These are phyloP conservation scores for Metallyticus violacea DNA, from an alignment of 2,888 invertebrate species.

Conservation along the genomic window DNA sequence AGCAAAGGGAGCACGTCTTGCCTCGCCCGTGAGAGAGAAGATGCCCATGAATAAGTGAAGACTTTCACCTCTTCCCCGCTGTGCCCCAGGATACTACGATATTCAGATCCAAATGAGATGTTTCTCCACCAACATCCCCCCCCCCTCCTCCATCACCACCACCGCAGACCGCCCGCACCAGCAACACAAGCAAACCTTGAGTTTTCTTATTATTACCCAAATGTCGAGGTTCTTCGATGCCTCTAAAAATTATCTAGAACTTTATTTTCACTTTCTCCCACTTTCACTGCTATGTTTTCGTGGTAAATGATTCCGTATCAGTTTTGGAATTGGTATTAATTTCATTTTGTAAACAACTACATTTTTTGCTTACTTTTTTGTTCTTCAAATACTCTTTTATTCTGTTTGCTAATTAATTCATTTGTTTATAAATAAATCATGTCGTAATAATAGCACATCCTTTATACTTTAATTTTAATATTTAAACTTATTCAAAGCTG, in stretches of 20 bases:
- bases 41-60: slow-evolving; percentile 27
- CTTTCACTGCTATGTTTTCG: too few species aligned
- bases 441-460: too few species aligned
- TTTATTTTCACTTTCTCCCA: not conserved
- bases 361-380: too few species aligned
- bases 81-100: slow-evolving; percentile 4
- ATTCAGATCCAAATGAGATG: slow-evolving; percentile 25
- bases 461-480: too few species aligned
- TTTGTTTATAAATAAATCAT: too few species aligned
- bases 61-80: slow-evolving; percentile 10
- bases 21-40: slow-evolving; percentile 3
- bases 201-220: not conserved
- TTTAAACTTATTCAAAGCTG: too few species aligned
- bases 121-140: not conserved
- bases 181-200: not conserved
- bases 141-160: not conserved
- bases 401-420: too few species aligned
- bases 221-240: not conserved
- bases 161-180: not conserved
- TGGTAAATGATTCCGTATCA: too few species aligned
- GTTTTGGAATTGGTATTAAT: too few species aligned
- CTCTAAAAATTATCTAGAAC: not conserved
- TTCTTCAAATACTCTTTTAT: too few species aligned
- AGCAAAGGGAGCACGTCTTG: not conserved
- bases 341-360: too few species aligned